Evolutionary conservation across 2,113 vertebrate species (phyloP).

Genomic region (Elgaria multicarinata): DNA sequence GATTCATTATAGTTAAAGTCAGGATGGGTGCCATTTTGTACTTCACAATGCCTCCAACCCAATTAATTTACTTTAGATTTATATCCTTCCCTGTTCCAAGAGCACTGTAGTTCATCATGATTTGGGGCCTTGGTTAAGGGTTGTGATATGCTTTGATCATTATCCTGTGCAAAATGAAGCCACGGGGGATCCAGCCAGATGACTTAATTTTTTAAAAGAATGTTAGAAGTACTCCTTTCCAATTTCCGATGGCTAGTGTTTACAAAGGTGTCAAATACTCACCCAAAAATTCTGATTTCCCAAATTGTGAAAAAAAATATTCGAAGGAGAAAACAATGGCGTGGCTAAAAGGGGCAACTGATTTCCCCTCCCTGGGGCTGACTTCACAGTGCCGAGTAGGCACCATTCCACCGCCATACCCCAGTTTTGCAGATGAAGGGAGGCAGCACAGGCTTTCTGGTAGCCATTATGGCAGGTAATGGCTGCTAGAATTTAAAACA

Average conservation of each 20-base stretch:
- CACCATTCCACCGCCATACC: too few relatives aligned
- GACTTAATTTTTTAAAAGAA: accelerated
- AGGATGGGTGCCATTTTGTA: not conserved
- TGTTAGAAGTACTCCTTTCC: not conserved
- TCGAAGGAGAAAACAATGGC: constrained; percentile 30
- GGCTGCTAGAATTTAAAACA: too few relatives aligned
- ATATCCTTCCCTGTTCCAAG: not conserved
- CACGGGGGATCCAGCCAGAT: not conserved
- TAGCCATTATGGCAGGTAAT: too few relatives aligned
- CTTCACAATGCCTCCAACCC: not conserved
- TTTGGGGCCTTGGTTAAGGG: not conserved
- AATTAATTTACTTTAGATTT: constrained; percentile 11
- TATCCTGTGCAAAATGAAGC: not conserved
- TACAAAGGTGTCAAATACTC: not conserved
- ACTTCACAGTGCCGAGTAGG: too few relatives aligned
- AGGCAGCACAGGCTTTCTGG: too few relatives aligned
- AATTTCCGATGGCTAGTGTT: not conserved
- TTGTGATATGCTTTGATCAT: constrained; percentile 8
- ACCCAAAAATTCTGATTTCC: not conserved
- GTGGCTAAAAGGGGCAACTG: constrained; percentile 3
- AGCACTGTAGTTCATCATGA: not conserved
- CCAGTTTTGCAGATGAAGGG: too few relatives aligned
- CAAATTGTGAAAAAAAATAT: not conserved
- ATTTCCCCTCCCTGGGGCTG: constrained; percentile 18
- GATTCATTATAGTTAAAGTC: not conserved